Conservation (phyloP, 1,140 invertebrate species). For the Neuroterus valhalla region DNA sequence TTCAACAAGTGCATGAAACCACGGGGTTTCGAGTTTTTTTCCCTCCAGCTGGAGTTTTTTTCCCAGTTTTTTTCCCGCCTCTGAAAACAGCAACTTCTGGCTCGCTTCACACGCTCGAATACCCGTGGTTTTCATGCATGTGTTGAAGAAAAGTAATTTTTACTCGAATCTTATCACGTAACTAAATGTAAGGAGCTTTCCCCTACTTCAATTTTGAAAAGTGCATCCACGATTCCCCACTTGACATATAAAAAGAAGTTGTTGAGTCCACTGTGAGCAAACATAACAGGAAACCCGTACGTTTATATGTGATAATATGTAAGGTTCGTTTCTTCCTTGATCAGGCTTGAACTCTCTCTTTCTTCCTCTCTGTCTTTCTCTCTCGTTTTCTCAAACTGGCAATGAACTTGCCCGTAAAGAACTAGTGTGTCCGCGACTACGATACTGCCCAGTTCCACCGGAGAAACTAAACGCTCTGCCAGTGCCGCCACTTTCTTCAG, state of each 20-base stretch:
- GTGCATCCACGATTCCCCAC: background rate
- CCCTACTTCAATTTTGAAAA: background rate
- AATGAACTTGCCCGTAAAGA: conserved; percentile 68
- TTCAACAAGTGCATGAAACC: no score
- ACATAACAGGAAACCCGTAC: background rate
- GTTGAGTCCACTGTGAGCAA: background rate
- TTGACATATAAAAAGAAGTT: conserved; percentile 14
- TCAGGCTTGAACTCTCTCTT: conserved; percentile 51
- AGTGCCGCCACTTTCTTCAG: background rate
- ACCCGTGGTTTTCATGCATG: no score
- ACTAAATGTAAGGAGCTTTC: no score
- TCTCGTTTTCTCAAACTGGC: conserved; percentile 64
- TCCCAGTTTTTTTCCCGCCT: no score
- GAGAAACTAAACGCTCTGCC: conserved; percentile 36
- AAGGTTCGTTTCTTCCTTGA: conserved; percentile 57
- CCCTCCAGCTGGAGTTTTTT: no score
- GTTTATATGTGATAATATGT: conserved; percentile 9
- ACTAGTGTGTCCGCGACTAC: conserved; percentile 68
- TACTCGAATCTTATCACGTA: no score
- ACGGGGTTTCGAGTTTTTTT: no score
- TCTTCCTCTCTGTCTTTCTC: background rate
- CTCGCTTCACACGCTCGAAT: no score
- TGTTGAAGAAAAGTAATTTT: no score
- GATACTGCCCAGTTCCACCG: conserved; percentile 59
- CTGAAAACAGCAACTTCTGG: no score